Evolutionary conservation across 2,888 invertebrate genomes (phyloP).

Genomic region (Leptinotarsa peninsularis): DNA sequence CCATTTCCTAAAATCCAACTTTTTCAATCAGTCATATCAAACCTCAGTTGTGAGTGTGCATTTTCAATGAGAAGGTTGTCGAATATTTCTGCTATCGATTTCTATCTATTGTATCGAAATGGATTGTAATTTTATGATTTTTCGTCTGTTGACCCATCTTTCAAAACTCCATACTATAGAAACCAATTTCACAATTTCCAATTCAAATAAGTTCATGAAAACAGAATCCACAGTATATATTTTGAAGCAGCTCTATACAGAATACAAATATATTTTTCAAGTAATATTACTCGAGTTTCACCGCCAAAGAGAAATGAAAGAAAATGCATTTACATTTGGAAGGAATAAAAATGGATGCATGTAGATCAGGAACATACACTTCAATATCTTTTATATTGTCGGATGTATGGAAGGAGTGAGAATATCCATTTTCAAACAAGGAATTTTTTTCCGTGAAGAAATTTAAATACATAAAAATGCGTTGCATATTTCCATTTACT

Average conservation of each 20-base stretch:
- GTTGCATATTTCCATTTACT: too few species aligned
- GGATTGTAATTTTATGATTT: neutral
- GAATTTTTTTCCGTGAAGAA: neutral
- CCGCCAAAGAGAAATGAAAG: slow-evolving; percentile 19
- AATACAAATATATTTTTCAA: slow-evolving; percentile 27
- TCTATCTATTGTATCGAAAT: too few species aligned
- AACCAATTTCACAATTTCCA: slow-evolving; percentile 32
- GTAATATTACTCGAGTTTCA: slow-evolving; percentile 17
- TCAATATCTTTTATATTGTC: slow-evolving; percentile 6
- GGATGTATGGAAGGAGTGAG: slow-evolving; percentile 4
- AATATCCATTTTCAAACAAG: neutral
- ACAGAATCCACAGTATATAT: slow-evolving; percentile 28
- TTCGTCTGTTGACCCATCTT: neutral
- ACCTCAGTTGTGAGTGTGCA: too few species aligned
- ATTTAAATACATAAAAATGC: too few species aligned
- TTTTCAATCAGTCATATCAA: too few species aligned
- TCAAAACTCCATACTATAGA: neutral
- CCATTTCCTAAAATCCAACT: neutral
- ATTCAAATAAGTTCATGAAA: slow-evolving; percentile 35
- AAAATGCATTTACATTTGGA: slow-evolving; percentile 28
- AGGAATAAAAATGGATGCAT: slow-evolving; percentile 12
- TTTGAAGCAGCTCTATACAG: slow-evolving; percentile 21
- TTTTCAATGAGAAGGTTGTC: too few species aligned
- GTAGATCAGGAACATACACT: neutral
- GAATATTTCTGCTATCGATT: too few species aligned